Base-by-base conservation (phyloP, 2,113 vertebrate genomes). In the Arenaria interpres region DNA sequence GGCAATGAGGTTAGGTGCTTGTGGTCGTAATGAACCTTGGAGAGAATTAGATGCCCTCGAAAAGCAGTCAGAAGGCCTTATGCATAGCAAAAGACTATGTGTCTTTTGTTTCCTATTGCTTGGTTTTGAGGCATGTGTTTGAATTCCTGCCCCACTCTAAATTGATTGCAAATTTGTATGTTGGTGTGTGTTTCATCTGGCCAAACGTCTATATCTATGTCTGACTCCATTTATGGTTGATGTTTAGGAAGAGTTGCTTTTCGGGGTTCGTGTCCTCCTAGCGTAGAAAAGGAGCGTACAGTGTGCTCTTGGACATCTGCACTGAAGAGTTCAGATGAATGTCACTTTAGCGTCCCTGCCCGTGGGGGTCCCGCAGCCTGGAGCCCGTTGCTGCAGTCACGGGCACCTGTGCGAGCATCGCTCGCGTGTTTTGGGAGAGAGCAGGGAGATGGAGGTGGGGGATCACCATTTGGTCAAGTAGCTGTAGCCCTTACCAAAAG, bases 301-400 rank as follows among this genome's bases (percentile, higher is more conserved):
- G 33, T 30, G 18, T 22, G n/a, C 17, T 60, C 41, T 39, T 72
- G 35, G 59, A 33, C 14, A 35, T 41, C 12, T 51, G 21, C 63
- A 67, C 41, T 39, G 63, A 66, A 71, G 75, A 71, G 18, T 80
- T 75, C 32, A 35, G 27, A 14, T 88, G n/a, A 66, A 22, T 76
- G 21, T 60, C 39, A 14, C 25, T 76, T 33, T 25, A 48, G 59
- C 3, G 0, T 46, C 45, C 66, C 46, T 57, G 25, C 33, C 41
- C 18, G 1, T 5, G 28, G 0, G 7, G 28, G n/a, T 64, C 69
- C 19, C 45, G 23, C 30, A 48, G 17, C 0, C 0, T 30, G 19
- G 25, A 53, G 33, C 33, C 23, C 0, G 0, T 50, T 45, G 45
- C 62, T 60, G 35, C 63, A 35, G 17, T 35, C 35, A 22, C 17